Evolutionary conservation across 2,888 invertebrate species (phyloP).

Genomic region (Euplagia quadripunctaria): DNA sequence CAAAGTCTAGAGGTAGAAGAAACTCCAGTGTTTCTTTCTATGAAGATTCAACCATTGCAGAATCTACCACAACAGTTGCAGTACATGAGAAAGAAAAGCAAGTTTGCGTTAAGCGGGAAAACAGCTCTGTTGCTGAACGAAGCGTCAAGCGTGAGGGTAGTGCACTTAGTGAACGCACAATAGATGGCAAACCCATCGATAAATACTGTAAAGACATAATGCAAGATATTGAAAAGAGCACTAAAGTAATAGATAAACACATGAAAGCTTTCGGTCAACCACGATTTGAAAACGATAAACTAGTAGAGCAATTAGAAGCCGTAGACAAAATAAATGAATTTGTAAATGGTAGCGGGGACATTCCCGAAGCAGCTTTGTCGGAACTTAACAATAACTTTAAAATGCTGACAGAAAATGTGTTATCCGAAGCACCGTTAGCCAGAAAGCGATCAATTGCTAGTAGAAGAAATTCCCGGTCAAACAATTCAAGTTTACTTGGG

Average conservation of each 20-base stretch:
- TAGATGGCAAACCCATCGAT: slow-evolving; percentile 72
- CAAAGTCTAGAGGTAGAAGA: slow-evolving; percentile 76
- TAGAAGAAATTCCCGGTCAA: slow-evolving; percentile 63
- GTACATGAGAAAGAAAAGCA: slow-evolving; percentile 56
- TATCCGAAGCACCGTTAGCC: slow-evolving; percentile 57
- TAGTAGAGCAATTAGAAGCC: slow-evolving; percentile 82
- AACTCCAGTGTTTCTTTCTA: slow-evolving; percentile 76
- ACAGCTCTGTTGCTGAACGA: slow-evolving; percentile 59
- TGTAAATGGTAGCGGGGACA: slow-evolving; percentile 71
- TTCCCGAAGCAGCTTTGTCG: slow-evolving; percentile 68
- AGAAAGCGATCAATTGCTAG: slow-evolving; percentile 75
- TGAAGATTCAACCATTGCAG: slow-evolving; percentile 60
- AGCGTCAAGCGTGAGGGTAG: slow-evolving; percentile 62
- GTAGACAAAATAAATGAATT: slow-evolving; percentile 84
- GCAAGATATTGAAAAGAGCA: slow-evolving; percentile 79
- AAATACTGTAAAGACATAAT: slow-evolving; percentile 82
- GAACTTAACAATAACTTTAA: slow-evolving; percentile 82
- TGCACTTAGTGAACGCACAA: slow-evolving; percentile 60
- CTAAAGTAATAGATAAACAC: slow-evolving; percentile 83
- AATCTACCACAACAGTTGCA: slow-evolving; percentile 57
- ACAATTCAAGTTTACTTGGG: slow-evolving; percentile 67
- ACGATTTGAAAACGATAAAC: slow-evolving; percentile 79
- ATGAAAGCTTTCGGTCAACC: slow-evolving; percentile 80
- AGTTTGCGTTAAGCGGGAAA: slow-evolving; percentile 60
- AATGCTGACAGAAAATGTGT: slow-evolving; percentile 73